A percentile compares a stretch with the other conserved stretches of the same genome.
phyloP scores from a whole-genome alignment of 2,113 vertebrate species.

The Phoenicopterus ruber region DNA sequence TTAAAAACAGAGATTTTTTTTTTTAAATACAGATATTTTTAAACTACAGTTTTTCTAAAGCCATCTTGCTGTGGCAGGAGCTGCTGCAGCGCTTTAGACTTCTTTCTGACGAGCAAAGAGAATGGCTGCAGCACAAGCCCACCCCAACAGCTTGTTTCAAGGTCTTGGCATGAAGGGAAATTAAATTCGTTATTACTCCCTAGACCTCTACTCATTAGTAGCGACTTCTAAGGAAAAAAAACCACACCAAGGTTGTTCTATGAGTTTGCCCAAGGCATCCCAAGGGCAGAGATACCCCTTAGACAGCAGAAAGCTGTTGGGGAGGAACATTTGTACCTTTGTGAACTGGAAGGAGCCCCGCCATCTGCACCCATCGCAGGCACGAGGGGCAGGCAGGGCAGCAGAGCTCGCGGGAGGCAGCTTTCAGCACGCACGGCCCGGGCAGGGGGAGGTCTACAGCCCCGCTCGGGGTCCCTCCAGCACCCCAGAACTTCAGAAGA shows the following conservation, averaged over 20 bases:
- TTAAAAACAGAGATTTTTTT: too few relatives aligned
- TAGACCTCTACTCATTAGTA: neutral
- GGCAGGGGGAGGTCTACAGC: neutral
- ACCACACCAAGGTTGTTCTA: too few relatives aligned
- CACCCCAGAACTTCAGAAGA: neutral
- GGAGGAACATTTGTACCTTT: neutral
- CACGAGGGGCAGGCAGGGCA: neutral
- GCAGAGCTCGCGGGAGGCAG: neutral
- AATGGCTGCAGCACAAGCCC: neutral
- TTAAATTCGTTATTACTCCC: neutral
- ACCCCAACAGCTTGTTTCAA: neutral
- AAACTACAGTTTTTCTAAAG: neutral
- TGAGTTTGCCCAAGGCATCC: neutral
- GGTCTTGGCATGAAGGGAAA: neutral
- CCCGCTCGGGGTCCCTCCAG: accelerated
- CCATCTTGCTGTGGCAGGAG: neutral
- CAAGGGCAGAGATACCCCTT: neutral
- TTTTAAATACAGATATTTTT: neutral
- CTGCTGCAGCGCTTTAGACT: neutral
- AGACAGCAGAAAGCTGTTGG: neutral
- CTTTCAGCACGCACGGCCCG: neutral
- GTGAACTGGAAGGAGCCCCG: neutral
- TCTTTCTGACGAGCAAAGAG: neutral
- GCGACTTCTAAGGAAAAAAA: neutral
- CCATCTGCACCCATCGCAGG: neutral